Percentiles rank a stretch among this genome's conserved stretches.
These are phyloP conservation scores for Melanotaenia nigrans DNA, from an alignment of 2,797 vertebrate genomes.

Conservation along the genomic window DNA sequence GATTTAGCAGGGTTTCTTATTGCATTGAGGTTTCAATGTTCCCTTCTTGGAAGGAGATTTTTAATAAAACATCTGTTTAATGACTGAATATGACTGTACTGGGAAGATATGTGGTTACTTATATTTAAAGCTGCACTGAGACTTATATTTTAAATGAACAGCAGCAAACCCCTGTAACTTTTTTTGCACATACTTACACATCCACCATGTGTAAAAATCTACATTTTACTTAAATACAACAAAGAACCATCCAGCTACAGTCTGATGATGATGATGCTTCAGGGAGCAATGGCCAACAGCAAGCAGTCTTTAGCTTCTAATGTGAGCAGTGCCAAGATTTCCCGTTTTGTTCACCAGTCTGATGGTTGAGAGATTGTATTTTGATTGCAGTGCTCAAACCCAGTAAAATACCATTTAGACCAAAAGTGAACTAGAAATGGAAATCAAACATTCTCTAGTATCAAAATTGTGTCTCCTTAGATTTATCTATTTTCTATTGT, in stretches of 20 bases:
- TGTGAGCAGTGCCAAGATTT: background rate
- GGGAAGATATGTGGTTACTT: conserved; percentile 35
- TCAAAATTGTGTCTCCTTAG: background rate
- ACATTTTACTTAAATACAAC: background rate
- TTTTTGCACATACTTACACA: background rate
- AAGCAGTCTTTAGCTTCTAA: background rate
- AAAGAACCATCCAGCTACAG: background rate
- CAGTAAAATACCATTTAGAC: background rate
- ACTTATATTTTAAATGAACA: background rate
- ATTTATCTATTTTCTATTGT: background rate
- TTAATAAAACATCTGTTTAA: background rate
- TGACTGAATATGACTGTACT: background rate
- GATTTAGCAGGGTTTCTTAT: background rate
- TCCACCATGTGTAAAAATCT: background rate
- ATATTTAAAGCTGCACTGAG: conserved; percentile 4
- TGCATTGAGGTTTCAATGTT: background rate
- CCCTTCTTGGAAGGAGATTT: background rate
- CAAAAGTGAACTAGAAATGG: background rate
- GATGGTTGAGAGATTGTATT: background rate
- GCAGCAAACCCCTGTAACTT: background rate
- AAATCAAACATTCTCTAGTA: background rate
- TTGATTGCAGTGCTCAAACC: background rate
- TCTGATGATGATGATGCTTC: background rate
- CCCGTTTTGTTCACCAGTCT: background rate
- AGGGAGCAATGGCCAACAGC: background rate